These are phyloP conservation scores for Parapsyche elsis DNA, from an alignment of 1,140 invertebrate genomes.

Conservation along the genomic window DNA sequence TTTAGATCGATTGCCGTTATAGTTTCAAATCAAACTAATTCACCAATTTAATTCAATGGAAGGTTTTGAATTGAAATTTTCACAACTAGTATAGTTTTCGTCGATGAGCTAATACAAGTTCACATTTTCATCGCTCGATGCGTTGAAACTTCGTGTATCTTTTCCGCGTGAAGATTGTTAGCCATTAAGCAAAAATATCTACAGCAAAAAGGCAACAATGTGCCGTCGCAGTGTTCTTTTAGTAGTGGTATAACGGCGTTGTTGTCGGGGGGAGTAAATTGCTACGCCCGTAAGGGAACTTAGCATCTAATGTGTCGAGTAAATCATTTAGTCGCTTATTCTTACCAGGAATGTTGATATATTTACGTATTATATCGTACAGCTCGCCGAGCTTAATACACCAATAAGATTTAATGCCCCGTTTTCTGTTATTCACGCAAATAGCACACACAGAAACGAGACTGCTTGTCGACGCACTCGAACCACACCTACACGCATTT, in stretches of 20 bases:
- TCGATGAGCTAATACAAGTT: too few species aligned
- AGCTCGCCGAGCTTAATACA: constrained; percentile 45
- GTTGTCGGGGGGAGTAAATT: constrained; percentile 50
- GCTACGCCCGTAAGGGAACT: constrained; percentile 49
- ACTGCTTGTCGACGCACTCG: constrained; percentile 13
- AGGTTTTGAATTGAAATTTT: too few species aligned
- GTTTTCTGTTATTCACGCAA: constrained; percentile 37
- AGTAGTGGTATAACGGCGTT: constrained; percentile 34
- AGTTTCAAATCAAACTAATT: too few species aligned
- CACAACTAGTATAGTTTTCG: too few species aligned
- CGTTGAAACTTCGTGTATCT: too few species aligned
- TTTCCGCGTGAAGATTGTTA: too few species aligned
- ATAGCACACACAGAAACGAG: constrained; percentile 21
- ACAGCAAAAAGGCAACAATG: neutral
- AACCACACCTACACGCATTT: neutral
- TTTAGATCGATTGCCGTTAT: too few species aligned
- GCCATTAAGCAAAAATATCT: too few species aligned
- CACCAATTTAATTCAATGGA: too few species aligned
- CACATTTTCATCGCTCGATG: too few species aligned
- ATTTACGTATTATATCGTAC: constrained; percentile 44
- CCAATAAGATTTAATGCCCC: constrained; percentile 45
- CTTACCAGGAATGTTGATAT: constrained; percentile 52
- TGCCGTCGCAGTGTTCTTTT: constrained; percentile 22
- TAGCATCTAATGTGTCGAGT: constrained; percentile 55
- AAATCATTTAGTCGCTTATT: constrained; percentile 57